Conservation (phyloP, 2,888 invertebrate species). For the Colostygia pectinataria region DNA sequence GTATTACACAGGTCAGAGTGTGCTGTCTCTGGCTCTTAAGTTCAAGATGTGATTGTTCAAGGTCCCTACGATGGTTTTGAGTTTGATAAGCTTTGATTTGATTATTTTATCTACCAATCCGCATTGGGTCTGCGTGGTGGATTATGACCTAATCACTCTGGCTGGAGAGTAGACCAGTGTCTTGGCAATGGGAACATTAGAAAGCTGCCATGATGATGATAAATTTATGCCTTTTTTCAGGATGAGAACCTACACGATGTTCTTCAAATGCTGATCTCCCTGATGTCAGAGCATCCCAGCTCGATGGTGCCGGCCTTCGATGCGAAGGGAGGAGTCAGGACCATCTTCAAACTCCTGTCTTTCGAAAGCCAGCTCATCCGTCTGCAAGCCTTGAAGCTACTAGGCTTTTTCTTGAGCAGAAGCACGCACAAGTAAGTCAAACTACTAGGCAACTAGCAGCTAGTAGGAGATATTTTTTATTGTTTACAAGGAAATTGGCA, state of each 20-base stretch:
- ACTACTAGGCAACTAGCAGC: conserved; percentile 1
- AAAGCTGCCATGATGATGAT: too few species aligned
- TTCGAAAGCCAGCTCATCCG: conserved; percentile 98
- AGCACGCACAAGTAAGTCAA: conserved; percentile 96
- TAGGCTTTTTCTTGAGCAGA: conserved; percentile 98
- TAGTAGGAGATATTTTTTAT: neutral
- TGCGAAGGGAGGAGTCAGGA: conserved; percentile 97
- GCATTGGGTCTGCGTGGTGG: too few species aligned
- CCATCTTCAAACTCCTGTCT: conserved; percentile 97
- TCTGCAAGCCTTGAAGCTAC: conserved; percentile 96
- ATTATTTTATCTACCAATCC: too few species aligned
- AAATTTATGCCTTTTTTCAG: too few species aligned
- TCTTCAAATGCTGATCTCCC: conserved; percentile 96
- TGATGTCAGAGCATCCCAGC: conserved; percentile 99
- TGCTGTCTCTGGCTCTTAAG: neutral
- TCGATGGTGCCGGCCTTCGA: conserved; percentile 99
- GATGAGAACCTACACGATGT: conserved; percentile 99
- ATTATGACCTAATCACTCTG: too few species aligned
- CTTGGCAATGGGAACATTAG: too few species aligned
- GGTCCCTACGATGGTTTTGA: too few species aligned
- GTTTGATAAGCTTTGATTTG: too few species aligned
- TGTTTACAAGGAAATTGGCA: too few species aligned
- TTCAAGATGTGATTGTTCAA: too few species aligned
- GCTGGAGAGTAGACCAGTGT: too few species aligned
- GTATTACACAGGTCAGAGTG: too few species aligned